Evolutionary conservation across 2,888 invertebrate species (phyloP).

Genomic region (Nomada flava): DNA sequence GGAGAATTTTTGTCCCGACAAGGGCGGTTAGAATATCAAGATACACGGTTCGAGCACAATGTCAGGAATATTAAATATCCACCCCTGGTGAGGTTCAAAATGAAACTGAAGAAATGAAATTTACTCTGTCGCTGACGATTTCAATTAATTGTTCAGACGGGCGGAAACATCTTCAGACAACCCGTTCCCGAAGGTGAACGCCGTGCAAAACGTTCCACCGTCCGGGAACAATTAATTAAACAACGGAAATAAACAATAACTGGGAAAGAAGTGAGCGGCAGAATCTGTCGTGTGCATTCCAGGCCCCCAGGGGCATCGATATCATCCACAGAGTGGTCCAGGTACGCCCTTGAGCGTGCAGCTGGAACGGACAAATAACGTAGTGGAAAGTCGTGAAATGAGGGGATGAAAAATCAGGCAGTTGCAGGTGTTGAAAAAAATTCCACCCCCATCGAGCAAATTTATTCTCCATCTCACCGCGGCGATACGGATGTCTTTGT

Average conservation of each 20-base stretch:
- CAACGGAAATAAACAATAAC: conserved; percentile 27
- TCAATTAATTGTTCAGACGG: conserved; percentile 36
- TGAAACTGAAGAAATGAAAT: too few relatives aligned
- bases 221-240: conserved; percentile 42
- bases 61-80: too few relatives aligned
- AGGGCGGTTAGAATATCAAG: too few relatives aligned
- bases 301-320: conserved; percentile 29
- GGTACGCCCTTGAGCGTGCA: conserved; percentile 7
- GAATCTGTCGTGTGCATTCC: conserved; percentile 36
- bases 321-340: conserved; percentile 32
- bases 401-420: conserved; percentile 27
- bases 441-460: conserved; percentile 6
- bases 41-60: too few relatives aligned
- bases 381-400: conserved; percentile 30
- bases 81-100: too few relatives aligned
- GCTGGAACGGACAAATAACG: conserved; percentile 47
- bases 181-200: conserved; percentile 24
- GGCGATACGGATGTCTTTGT: background rate
- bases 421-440: conserved; percentile 36
- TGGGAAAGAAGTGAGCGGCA: conserved; percentile 43
- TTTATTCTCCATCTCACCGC: background rate
- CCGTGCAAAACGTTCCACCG: conserved; percentile 31
- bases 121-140: conserved; percentile 9
- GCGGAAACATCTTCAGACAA: conserved; percentile 37
- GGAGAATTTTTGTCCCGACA: too few relatives aligned